Evolutionary conservation across 2,113 vertebrate genomes (phyloP).

Genomic region (Microtus montanus): DNA sequence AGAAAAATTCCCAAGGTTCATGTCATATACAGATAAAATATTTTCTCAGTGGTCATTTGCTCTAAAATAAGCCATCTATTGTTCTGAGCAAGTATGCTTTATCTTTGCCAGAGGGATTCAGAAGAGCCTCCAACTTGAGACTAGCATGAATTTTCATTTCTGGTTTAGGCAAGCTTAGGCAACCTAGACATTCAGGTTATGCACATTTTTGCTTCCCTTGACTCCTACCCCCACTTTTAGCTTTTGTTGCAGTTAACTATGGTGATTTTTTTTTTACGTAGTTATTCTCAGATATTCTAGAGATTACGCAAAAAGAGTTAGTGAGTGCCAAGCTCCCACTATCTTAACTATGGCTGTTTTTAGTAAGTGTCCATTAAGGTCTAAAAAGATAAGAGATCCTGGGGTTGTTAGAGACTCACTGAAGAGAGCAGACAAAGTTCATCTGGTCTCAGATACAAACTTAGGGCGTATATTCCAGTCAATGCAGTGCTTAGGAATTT

Average conservation of each 20-base stretch:
- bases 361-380: neutral
- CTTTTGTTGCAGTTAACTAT: neutral
- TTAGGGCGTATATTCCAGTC: neutral
- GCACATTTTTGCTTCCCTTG: neutral
- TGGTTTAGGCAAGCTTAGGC: neutral
- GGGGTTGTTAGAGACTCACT: neutral
- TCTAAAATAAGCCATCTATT: constrained; percentile 1
- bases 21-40: neutral
- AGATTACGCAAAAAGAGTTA: neutral
- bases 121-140: neutral
- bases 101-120: neutral
- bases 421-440: neutral
- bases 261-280: neutral
- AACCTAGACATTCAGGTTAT: neutral
- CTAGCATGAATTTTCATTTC: neutral
- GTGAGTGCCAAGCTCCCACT: neutral
- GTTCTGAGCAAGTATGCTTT: constrained; percentile 17
- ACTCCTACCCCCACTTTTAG: no score
- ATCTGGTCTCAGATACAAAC: neutral
- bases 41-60: neutral
- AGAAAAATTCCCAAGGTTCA: neutral
- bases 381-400: neutral
- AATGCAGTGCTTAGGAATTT: neutral
- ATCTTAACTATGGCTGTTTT: neutral
- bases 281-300: neutral